Evolutionary conservation across 1,140 invertebrate genomes (phyloP).

Genomic region (Heliothis virescens): DNA sequence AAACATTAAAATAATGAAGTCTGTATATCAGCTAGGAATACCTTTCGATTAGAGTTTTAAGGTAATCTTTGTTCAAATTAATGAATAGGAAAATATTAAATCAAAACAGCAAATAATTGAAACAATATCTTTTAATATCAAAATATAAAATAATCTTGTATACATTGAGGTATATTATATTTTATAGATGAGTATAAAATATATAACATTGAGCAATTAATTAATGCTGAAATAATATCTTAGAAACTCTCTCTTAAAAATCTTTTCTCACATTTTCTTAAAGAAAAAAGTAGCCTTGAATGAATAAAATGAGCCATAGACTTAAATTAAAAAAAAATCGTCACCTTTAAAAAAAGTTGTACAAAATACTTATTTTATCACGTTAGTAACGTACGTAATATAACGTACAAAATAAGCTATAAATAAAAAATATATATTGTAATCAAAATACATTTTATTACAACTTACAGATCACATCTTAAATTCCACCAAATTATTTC

Average conservation of each 20-base stretch:
- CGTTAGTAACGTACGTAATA: no score
- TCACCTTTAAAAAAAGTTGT: no score
- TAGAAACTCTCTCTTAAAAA: not conserved
- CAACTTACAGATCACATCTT: not conserved
- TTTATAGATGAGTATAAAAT: not conserved
- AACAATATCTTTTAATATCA: slow-evolving; percentile 34
- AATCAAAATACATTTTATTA: slow-evolving; percentile 15
- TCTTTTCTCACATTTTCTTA: not conserved
- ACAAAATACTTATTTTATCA: no score
- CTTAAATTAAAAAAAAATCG: no score
- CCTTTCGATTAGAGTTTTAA: no score
- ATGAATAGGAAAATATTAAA: not conserved
- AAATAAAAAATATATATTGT: no score
- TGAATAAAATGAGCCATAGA: no score
- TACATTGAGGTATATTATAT: slow-evolving; percentile 26
- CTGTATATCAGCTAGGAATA: no score
- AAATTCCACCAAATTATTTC: not conserved
- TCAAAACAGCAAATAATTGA: not conserved
- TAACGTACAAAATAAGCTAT: no score
- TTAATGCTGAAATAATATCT: not conserved
- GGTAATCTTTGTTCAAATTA: no score
- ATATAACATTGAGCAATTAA: slow-evolving; percentile 14
- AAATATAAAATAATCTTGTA: slow-evolving; percentile 14
- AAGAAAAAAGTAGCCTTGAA: not conserved
- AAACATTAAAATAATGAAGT: no score